These are phyloP conservation scores for Pegea sp. DNA, from an alignment of 23 tunicate species.

Conservation along the genomic window DNA sequence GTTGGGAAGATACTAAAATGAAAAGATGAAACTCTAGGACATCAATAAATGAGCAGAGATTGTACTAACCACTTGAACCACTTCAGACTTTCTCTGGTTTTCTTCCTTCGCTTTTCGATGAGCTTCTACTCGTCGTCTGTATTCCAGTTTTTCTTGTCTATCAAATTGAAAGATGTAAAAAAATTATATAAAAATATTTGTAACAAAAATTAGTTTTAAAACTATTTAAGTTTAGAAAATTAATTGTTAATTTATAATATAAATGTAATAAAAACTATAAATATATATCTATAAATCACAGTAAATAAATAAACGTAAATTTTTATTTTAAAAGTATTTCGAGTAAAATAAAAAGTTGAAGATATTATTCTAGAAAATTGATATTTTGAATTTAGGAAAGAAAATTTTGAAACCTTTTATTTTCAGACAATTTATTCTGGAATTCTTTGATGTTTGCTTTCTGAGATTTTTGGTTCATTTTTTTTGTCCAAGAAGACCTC, in stretches of 20 bases:
- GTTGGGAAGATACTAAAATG: too few relatives aligned
- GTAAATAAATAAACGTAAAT: too few relatives aligned
- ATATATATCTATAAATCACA: too few relatives aligned
- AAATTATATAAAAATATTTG: neutral
- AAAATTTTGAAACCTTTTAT: slow-evolving; percentile 2
- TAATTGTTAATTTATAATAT: neutral
- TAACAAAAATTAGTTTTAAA: neutral
- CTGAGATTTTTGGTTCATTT: slow-evolving; percentile 12
- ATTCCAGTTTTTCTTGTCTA: slow-evolving; percentile 36
- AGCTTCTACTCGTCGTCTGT: slow-evolving; percentile 49
- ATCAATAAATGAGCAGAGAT: too few relatives aligned
- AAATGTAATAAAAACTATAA: too few relatives aligned
- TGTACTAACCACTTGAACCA: slow-evolving; percentile 52
- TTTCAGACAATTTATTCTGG: slow-evolving; percentile 6
- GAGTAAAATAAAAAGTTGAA: too few relatives aligned
- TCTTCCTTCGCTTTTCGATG: slow-evolving; percentile 26
- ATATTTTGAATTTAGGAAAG: neutral
- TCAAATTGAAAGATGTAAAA: neutral
- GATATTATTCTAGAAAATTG: too few relatives aligned
- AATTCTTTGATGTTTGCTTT: slow-evolving; percentile 8
- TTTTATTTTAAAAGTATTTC: too few relatives aligned
- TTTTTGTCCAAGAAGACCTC: slow-evolving; percentile 14
- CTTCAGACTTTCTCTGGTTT: slow-evolving; percentile 43
- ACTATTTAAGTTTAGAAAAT: neutral
- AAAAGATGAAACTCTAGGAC: too few relatives aligned